These are phyloP conservation scores for Beroe ovata DNA, from an alignment of 37 sponge, comb jelly and placozoan genomes.

Conservation along the genomic window DNA sequence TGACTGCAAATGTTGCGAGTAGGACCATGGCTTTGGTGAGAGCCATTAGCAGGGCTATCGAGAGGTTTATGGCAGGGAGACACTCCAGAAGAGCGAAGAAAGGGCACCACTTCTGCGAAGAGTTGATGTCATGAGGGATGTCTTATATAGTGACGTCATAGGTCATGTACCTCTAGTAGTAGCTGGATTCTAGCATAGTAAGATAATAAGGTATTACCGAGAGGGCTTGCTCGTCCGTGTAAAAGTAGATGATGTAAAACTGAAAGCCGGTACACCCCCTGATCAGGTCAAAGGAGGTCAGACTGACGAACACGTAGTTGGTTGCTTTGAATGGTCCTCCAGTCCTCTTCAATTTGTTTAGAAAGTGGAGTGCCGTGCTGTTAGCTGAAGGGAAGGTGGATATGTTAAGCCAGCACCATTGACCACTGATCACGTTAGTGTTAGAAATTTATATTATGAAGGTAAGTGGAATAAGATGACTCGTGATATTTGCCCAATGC, in stretches of 20 bases:
- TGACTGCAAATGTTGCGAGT: constrained; percentile 20
- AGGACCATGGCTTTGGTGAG: constrained; percentile 38
- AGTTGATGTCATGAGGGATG: no score
- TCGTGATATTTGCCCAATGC: no score
- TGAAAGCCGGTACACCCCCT: constrained; percentile 44
- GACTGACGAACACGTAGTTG: constrained; percentile 47
- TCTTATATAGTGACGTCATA: no score
- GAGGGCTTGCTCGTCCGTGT: neutral
- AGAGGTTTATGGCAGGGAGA: constrained; percentile 28
- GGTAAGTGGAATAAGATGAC: no score
- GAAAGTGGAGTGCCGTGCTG: constrained; percentile 10
- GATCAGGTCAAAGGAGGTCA: constrained; percentile 23
- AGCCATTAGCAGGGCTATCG: constrained; percentile 51
- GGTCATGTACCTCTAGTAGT: no score
- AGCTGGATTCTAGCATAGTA: no score
- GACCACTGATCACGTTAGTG: no score
- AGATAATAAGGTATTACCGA: no score
- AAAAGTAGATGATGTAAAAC: constrained; percentile 38
- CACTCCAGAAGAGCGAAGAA: constrained; percentile 44
- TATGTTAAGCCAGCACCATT: no score
- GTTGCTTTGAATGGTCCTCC: constrained; percentile 48
- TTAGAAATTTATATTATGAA: no score
- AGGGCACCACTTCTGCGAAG: constrained; percentile 44
- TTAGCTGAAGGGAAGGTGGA: constrained; percentile 53
- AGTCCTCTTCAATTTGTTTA: neutral